phyloP scores from a whole-genome alignment of 1,140 invertebrate genomes.

The Caenorhabditis inopinata region DNA sequence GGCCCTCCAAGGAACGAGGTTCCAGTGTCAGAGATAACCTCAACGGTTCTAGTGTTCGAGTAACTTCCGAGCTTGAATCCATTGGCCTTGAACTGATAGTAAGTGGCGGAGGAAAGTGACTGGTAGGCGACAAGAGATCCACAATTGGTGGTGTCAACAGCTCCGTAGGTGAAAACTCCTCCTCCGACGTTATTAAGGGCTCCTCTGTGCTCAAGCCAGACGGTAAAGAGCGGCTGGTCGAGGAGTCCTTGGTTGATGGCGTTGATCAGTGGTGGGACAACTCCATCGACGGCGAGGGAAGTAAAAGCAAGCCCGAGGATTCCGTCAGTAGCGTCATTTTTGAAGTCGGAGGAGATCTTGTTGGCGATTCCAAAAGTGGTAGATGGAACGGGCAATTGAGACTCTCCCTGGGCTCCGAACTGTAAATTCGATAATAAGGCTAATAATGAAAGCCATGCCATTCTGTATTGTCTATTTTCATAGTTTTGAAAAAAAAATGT shows the following conservation, averaged over 20 bases:
- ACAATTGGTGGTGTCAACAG: constrained; percentile 43
- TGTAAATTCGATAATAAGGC: no score
- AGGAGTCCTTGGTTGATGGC: constrained; percentile 43
- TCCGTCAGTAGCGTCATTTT: constrained; percentile 75
- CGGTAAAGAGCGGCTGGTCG: constrained; percentile 41
- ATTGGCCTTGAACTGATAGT: constrained; percentile 40
- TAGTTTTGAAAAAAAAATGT: no score
- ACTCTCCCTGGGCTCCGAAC: constrained; percentile 34
- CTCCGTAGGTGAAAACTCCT: constrained; percentile 48
- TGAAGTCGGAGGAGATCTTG: constrained; percentile 35
- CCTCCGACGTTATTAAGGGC: constrained; percentile 15
- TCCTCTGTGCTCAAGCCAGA: constrained; percentile 38
- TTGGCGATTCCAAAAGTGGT: constrained; percentile 42
- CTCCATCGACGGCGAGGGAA: constrained; percentile 73
- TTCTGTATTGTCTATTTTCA: no score
- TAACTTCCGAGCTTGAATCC: constrained; percentile 36
- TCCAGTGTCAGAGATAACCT: constrained; percentile 41
- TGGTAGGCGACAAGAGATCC: constrained; percentile 42
- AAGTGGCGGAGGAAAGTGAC: constrained; percentile 42
- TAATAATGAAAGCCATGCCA: no score
- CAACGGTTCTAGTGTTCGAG: constrained; percentile 4
- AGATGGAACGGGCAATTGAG: constrained; percentile 29
- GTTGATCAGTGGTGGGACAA: constrained; percentile 44
- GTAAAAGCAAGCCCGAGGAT: constrained; percentile 85
- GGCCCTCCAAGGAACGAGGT: constrained; percentile 40